These are phyloP conservation scores for Axinella damicornis DNA, from an alignment of 37 sponge, comb jelly and placozoan genomes.

Conservation along the genomic window DNA sequence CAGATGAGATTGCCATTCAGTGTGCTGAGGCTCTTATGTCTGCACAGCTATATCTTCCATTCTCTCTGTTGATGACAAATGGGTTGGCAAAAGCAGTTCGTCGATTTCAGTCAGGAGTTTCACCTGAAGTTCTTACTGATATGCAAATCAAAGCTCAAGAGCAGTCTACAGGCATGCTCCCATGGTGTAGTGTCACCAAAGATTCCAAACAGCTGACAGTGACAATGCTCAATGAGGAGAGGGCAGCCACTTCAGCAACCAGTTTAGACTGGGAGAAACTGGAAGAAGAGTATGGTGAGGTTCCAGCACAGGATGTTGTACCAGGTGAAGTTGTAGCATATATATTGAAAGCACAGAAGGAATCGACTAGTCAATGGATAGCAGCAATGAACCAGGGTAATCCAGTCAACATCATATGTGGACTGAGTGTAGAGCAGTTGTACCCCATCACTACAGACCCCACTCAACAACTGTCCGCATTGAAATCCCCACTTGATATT, in stretches of 20 bases:
- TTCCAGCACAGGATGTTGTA: too few relatives aligned
- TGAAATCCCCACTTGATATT: background rate
- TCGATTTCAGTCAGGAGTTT: background rate
- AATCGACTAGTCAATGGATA: background rate
- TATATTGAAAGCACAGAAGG: too few relatives aligned
- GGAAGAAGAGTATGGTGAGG: too few relatives aligned
- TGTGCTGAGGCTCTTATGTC: slow-evolving; percentile 36
- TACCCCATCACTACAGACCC: background rate
- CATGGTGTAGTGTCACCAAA: too few relatives aligned
- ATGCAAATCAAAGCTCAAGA: background rate
- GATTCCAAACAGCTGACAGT: too few relatives aligned
- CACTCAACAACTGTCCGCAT: background rate
- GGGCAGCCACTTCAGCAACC: too few relatives aligned
- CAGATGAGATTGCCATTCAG: slow-evolving; percentile 21
- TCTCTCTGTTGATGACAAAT: background rate
- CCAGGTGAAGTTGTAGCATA: too few relatives aligned
- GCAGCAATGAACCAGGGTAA: too few relatives aligned
- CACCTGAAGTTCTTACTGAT: background rate
- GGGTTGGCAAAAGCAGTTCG: background rate
- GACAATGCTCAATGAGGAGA: too few relatives aligned
- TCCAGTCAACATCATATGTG: background rate
- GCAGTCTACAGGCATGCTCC: too few relatives aligned
- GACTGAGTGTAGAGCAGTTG: background rate
- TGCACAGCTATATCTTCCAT: background rate
- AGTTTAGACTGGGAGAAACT: too few relatives aligned